phyloP scores from a whole-genome alignment of 2,113 vertebrate species.

The Phylloscopus trochiloides region DNA sequence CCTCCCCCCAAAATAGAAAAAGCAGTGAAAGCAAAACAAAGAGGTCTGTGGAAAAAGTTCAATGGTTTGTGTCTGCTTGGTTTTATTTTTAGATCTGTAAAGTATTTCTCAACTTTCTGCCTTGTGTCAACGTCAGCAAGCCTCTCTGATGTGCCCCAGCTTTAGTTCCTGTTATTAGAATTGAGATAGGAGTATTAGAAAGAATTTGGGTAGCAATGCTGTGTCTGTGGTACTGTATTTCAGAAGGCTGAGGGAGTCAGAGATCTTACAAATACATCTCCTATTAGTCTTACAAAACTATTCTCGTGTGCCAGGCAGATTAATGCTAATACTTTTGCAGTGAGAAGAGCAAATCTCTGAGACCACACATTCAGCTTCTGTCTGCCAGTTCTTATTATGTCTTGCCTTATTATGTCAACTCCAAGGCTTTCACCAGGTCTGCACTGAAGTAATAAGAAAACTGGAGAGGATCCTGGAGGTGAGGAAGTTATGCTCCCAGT shows the following conservation, averaged over 20 bases:
- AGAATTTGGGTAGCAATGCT: background rate
- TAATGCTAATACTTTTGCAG: background rate
- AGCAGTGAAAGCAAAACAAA: background rate
- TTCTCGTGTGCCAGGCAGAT: background rate
- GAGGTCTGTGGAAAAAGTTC: background rate
- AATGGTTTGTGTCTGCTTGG: background rate
- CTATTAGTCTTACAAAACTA: background rate
- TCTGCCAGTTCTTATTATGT: background rate
- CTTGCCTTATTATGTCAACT: background rate
- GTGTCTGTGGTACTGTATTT: background rate
- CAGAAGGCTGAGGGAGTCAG: background rate
- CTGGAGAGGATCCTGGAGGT: background rate
- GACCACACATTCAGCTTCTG: background rate
- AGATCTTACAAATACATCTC: background rate
- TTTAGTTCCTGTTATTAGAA: background rate
- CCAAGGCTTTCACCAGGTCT: background rate
- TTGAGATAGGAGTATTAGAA: background rate
- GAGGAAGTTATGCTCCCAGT: background rate
- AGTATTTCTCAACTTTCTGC: slow-evolving; percentile 14
- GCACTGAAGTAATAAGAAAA: background rate
- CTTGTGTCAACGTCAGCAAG: background rate
- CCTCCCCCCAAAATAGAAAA: background rate
- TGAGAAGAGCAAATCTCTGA: background rate
- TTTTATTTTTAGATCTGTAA: slow-evolving; percentile 32
- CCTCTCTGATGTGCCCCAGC: background rate